Evolutionary conservation across 2,113 vertebrate genomes (phyloP), one percentile per base, ranked within the genome.

Genomic region (Lepus timidus): DNA sequence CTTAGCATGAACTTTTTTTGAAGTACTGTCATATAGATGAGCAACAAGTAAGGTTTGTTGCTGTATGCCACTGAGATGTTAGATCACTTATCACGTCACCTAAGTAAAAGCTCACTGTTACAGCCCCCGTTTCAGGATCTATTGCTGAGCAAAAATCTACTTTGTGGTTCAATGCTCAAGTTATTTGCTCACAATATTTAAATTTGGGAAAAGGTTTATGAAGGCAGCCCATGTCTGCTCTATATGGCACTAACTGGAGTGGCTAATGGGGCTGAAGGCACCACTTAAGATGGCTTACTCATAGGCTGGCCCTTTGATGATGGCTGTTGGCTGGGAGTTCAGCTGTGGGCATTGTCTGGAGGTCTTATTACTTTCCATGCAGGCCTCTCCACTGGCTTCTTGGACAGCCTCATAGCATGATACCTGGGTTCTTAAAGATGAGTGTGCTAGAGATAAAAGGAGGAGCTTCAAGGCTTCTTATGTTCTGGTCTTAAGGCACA

Each of bases 131-230:
- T 33, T 82, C 11, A n/a, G 23, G 44, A 39, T 80, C 23, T 49
- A 11, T 49, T 74, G 58, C 44, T 49, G 23, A 92, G 22, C n/a
- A 79, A 89, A 68, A 85, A 74, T 25, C 23, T 6, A 36, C 22
- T 22, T 51, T 61, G 10, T 74, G 36, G 10, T 11, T 75, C 49
- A 67, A 39, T 11, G 73, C 14, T 74, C 16, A 74, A 84, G 27
- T 95, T 87, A 67, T 90, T 85, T 93, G 31, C 23, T 93, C 31
- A 75, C 20, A 76, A 73, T 67, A 61, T 74, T 85, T 95, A 55
- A 73, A 58, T 33, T 73, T 55, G 27, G 67, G 6, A 25, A 74
- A 29, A 23, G 19, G 4, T 89, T 67, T 39, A 64, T 89, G 85
- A 79, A 89, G 73, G 58, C 4, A 67, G 23, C 13, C 44, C 81